Evolutionary conservation across 2,113 vertebrate genomes (phyloP), one percentile per base, ranked within the genome.

Genomic region (Myxocyprinus asiaticus): DNA sequence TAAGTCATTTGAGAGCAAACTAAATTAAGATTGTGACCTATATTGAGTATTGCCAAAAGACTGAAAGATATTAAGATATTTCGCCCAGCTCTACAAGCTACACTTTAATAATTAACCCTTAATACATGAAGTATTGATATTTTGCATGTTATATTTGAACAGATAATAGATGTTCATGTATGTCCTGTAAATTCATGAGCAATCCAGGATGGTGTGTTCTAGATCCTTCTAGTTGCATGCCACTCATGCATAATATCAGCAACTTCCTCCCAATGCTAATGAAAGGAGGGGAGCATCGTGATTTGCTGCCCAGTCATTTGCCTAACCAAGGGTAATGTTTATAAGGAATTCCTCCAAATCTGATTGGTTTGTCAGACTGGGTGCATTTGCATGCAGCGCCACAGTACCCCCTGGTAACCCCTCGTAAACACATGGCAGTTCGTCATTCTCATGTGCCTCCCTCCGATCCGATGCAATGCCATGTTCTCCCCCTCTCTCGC

Each of bases 221-320:
- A 59, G 15, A 53, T 59, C 50, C 63, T 43, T 45, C 47, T 90
- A 84, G 33, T 47, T 79, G 59, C 77, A 79, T 79, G 48, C 48
- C 33, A 58, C 7, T 50, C 17, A 51, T 69, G 12, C 33, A 56
- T 71, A 15, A 56, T 53, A 3, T 62, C 56, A 53, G 11, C 50
- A 33, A 45, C 4, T 62, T 12, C 44, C 61, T 56, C 15, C n/a
- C 22, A 48, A 61, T 59, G 17, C 43, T 48, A 10, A 3, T 74
- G 42, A 44, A 61, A 79, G 51, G 59, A 77, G 45, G 74, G 53
- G 48, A 72, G 68, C 59, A 79, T 79, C 59, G 59, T 72, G 71
- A 56, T 63, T 69, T 67, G 71, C 71, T 62, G 14, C 14, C 61
- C 62, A 9, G 50, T n/a, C 4, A 5, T 56, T 56, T 56, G 53